Evolutionary conservation across 2,113 vertebrate species (phyloP).

Genomic region (Felis catus): DNA sequence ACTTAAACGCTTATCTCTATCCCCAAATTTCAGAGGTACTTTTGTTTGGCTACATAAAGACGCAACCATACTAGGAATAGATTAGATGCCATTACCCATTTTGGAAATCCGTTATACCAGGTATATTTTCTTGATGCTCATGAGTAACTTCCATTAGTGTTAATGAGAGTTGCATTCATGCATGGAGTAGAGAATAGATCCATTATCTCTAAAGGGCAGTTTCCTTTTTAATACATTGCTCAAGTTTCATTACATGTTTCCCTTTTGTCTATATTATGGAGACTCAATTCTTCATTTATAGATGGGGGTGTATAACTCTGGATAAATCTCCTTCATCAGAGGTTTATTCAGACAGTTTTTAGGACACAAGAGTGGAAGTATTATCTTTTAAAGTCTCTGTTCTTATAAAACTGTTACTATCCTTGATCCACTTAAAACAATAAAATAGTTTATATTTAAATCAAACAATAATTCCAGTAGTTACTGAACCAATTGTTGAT

Average conservation of each 20-base stretch:
- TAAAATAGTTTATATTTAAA: conserved; percentile 33
- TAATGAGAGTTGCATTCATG: conserved; percentile 75
- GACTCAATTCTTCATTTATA: conserved; percentile 42
- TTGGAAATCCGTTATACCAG: conserved; percentile 62
- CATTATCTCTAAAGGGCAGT: conserved; percentile 73
- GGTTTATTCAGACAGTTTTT: background rate
- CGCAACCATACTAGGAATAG: conserved; percentile 52
- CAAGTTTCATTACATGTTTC: conserved; percentile 69
- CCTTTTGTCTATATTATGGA: conserved; percentile 61
- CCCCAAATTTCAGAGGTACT: conserved; percentile 56
- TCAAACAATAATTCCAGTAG: background rate
- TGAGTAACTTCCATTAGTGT: conserved; percentile 67
- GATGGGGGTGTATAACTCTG: background rate
- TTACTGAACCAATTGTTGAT: background rate
- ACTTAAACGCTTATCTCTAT: conserved; percentile 45
- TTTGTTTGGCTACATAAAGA: conserved; percentile 65
- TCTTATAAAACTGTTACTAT: background rate
- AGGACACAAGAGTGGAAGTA: background rate
- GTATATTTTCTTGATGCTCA: conserved; percentile 66
- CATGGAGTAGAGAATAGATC: conserved; percentile 67
- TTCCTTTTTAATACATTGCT: conserved; percentile 70
- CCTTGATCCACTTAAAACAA: background rate
- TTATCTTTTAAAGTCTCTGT: background rate
- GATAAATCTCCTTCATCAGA: background rate
- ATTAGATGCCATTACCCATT: conserved; percentile 66